These are phyloP conservation scores for Sebastes hubbsi DNA, from an alignment of 2,797 vertebrate species.

Conservation along the genomic window DNA sequence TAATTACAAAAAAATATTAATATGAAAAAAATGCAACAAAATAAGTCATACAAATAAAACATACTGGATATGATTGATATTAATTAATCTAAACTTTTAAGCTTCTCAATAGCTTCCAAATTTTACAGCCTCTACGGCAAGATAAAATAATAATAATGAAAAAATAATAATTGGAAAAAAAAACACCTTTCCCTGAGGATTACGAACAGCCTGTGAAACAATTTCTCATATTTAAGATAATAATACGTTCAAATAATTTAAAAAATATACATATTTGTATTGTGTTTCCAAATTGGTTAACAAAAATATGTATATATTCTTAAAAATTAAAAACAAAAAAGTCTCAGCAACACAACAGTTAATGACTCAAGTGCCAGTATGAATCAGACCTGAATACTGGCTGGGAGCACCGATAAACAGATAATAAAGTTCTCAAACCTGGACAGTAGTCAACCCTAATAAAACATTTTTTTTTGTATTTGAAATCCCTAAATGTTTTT, in stretches of 20 bases:
- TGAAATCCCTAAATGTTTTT: background rate
- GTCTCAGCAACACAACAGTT: background rate
- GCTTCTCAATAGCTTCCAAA: background rate
- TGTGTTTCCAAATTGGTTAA: background rate
- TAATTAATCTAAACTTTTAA: background rate
- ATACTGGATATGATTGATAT: background rate
- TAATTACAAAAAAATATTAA: background rate
- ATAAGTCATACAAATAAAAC: background rate
- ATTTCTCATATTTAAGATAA: background rate
- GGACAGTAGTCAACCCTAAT: background rate
- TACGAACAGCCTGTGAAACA: background rate
- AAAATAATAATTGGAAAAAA: background rate
- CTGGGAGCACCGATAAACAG: background rate
- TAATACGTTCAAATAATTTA: background rate
- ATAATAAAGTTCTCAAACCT: background rate
- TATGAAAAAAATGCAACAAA: background rate
- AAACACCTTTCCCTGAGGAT: background rate
- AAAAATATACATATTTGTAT: background rate
- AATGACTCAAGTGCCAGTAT: background rate
- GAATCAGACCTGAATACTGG: background rate
- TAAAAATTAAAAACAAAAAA: background rate
- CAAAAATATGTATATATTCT: background rate
- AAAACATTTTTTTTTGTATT: background rate
- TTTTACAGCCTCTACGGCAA: background rate
- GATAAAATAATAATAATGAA: no score